Evolutionary conservation across 2,797 vertebrate genomes (phyloP).

Genomic region (Lophotriccus pileatus): DNA sequence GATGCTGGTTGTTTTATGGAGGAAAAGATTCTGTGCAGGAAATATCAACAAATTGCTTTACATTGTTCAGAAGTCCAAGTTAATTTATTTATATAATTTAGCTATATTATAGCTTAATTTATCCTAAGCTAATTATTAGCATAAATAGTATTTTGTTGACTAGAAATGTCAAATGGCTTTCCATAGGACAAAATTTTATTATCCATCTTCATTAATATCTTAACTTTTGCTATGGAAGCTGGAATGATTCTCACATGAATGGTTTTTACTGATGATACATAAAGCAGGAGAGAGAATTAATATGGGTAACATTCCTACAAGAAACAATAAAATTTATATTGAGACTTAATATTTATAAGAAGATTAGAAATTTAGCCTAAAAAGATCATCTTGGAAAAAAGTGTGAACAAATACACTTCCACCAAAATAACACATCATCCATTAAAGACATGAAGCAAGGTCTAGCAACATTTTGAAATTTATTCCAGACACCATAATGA

Average conservation of each 20-base stretch:
- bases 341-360: not conserved
- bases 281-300: slow-evolving; percentile 48
- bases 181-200: slow-evolving; percentile 55
- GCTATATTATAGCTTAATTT: not conserved
- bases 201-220: slow-evolving; percentile 65
- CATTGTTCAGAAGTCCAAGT: not conserved
- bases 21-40: not conserved
- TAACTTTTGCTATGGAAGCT: slow-evolving; percentile 66
- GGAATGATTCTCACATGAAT: slow-evolving; percentile 58
- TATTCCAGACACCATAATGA: not conserved
- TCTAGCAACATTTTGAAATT: not conserved
- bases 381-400: slow-evolving; percentile 29
- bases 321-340: not conserved
- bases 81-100: not conserved
- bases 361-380: slow-evolving; percentile 38
- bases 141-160: not conserved
- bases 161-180: slow-evolving; percentile 50
- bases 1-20: slow-evolving; percentile 46
- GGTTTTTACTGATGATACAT: slow-evolving; percentile 56
- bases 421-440: not conserved
- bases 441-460: not conserved
- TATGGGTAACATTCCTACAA: not conserved
- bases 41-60: not conserved
- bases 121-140: not conserved
- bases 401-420: not conserved